Conservation (phyloP, 2,797 vertebrate species). For the Sebastiscus albofasciatus region DNA sequence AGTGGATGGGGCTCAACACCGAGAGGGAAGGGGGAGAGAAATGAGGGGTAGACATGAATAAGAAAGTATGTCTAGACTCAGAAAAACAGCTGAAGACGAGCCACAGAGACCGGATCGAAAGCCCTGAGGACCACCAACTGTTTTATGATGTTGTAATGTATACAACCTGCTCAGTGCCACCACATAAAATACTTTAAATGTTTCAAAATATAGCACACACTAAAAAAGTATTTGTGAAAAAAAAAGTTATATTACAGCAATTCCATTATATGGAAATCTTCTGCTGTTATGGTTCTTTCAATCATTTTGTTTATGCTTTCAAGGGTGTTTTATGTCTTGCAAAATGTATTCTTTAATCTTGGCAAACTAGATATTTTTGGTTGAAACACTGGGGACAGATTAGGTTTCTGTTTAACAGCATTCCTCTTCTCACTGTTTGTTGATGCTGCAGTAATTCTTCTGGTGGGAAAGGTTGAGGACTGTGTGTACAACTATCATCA, state of each 20-base stretch:
- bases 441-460: background rate
- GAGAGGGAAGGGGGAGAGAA: background rate
- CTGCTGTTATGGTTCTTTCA: background rate
- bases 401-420: background rate
- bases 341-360: background rate
- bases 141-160: slow-evolving; percentile 31
- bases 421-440: background rate
- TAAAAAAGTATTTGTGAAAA: background rate
- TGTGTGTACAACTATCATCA: background rate
- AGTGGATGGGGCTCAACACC: background rate
- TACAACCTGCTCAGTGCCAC: background rate
- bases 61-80: slow-evolving; percentile 35
- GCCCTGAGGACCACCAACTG: slow-evolving; percentile 18
- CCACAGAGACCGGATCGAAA: slow-evolving; percentile 8
- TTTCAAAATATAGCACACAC: background rate
- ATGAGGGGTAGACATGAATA: background rate
- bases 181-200: slow-evolving; percentile 16
- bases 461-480: background rate
- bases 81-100: slow-evolving; percentile 38
- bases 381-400: background rate
- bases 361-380: background rate
- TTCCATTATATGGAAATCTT: background rate
- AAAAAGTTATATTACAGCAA: background rate
- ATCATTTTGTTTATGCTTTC: background rate
- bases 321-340: background rate